Evolutionary conservation across 2,113 vertebrate species (phyloP).

Genomic region (Ascaphus truei): DNA sequence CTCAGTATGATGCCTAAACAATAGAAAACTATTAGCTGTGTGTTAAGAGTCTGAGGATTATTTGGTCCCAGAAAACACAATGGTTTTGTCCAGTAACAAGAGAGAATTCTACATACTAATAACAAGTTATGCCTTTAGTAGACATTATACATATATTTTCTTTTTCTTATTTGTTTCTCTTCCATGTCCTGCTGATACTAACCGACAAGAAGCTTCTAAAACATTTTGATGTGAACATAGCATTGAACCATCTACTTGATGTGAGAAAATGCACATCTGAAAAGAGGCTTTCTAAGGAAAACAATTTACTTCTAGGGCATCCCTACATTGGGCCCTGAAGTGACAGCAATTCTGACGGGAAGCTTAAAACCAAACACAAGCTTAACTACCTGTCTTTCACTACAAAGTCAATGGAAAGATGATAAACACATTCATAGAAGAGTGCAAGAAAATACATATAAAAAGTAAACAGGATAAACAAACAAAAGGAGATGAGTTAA

Average conservation of each 20-base stretch:
- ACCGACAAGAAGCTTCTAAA: not conserved
- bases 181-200: not conserved
- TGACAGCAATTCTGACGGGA: constrained; percentile 31
- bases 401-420: constrained; percentile 29
- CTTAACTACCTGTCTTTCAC: constrained; percentile 24
- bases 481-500: constrained; percentile 13
- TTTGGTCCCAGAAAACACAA: too few species aligned
- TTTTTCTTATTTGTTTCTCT: not conserved
- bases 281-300: not conserved
- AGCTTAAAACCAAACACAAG: constrained; percentile 24
- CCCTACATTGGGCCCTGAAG: constrained; percentile 16
- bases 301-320: constrained; percentile 5
- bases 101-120: too few species aligned
- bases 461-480: constrained; percentile 28
- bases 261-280: constrained; percentile 16
- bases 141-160: too few species aligned
- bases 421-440: constrained; percentile 12
- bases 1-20: too few species aligned
- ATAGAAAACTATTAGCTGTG: too few species aligned
- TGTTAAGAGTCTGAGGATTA: too few species aligned
- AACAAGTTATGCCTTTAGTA: too few species aligned
- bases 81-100: too few species aligned
- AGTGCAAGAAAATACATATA: constrained; percentile 9
- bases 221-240: constrained; percentile 14
- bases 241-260: constrained; percentile 7